Base-by-base conservation (phyloP, 2,888 invertebrate genomes). In the Gastrophysa polygoni region DNA sequence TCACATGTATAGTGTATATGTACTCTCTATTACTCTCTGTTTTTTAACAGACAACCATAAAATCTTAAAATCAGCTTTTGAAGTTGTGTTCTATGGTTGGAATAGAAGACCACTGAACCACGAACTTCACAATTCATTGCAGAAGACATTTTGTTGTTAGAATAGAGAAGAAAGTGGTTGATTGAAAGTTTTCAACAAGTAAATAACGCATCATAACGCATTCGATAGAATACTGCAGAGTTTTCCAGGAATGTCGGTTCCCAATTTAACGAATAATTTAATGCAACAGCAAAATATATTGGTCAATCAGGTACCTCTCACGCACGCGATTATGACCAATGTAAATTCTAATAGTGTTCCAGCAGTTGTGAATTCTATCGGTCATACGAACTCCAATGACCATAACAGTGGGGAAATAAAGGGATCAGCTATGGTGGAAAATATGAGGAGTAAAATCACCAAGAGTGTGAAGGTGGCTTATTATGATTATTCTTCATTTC, bases 311-410 rank as follows among this genome's bases (percentile, higher is more conserved):
- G 66, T 68, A 43, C 69, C 68, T 8, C 47, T 70, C 32, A 59
- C 66, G 5, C 70, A 70, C 52, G 58, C 68, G 17, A 66, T 71
- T 38, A 69, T 79, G 76, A 75, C 79, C 10, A 78, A 76, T 64
- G 77, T 78, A 17, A 77, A 73, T 61, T 66, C 76, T 28, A 78
- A 72, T 56, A 79, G 78, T 69, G 76, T 78, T 46, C 77, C 79
- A 57, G 77, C 78, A 6, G 70, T 79, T 24, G 74, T 73, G 7
- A 77, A 77, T 47, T 73, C 76, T 14, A 64, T 78, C 43, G 57
- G 73, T n/a, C 76, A 78, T 64, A 68, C 70, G 56, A 67, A 68
- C 59, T 58, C 75, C 63, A 64, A 71, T 10, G 68, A 69, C 8
- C 68, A 66, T n/a, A 32, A 32, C 10, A 61, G 61, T 56, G 61